Base-by-base conservation (phyloP, 35 echinoderm and acorn worm genomes). In the Apostichopus californicus region DNA sequence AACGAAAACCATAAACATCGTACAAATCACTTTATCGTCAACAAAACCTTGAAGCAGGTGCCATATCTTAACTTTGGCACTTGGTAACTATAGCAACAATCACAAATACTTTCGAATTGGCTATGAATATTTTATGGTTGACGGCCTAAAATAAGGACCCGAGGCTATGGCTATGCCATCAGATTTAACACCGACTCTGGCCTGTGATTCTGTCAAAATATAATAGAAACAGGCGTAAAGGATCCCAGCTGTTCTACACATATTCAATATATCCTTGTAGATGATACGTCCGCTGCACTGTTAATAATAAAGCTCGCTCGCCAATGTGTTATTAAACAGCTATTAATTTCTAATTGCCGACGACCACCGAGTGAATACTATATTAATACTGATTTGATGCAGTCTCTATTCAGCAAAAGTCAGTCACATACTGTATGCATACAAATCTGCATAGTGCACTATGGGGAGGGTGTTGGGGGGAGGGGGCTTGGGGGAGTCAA, bases 71-170 rank as follows among this genome's bases (percentile, higher is more conserved):
- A 83, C 7, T 83, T 83, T 83, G 80, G 80, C 80, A 83, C 46
- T 83, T 17, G 80, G 80, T 83, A 55, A 55, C 80, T 53, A 83
- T 83, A 9, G 80, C 80, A 55, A 83, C 80, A 56, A 56, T 68
- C 80, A 83, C 52, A 83, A 83, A 83, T 55, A 83, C 55, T 54
- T 55, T 17, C 11, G 55, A 83, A 56, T 55, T 46, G 34, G 80
- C 24, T 17, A 83, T 83, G 80, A 83, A 83, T 83, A 55, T 83
- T 83, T 83, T 17, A 15, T 17, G 53, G 55, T 17, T 6, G 17
- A 18, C 80, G 17, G 46, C 25, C 46, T 56, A 9, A 83, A 56
- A 83, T 9, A 56, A 83, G 46, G 55, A 83, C n/a, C 46, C 80
- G 54, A 18, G n/a, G 80, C 34, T 17, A 56, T 55, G 52, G n/a